These are phyloP conservation scores for Drosophila histrio DNA, from an alignment of 2,888 invertebrate species.

Conservation along the genomic window DNA sequence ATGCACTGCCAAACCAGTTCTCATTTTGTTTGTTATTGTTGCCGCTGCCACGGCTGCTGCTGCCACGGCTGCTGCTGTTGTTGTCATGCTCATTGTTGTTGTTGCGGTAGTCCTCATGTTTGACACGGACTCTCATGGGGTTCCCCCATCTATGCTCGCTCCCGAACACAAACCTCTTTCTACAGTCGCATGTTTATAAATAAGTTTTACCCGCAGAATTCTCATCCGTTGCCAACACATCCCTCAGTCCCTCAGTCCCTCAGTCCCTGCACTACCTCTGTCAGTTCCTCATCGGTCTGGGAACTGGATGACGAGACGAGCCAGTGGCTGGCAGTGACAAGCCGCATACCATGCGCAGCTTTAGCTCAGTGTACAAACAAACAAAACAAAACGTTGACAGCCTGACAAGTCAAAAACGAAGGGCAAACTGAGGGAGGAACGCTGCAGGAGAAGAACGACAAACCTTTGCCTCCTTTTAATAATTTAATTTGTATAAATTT, in stretches of 20 bases:
- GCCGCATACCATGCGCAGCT: constrained; percentile 58
- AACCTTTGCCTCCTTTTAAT: constrained; percentile 49
- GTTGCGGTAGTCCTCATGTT: constrained; percentile 75
- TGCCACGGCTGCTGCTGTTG: constrained; percentile 45
- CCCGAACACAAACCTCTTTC: constrained; percentile 9
- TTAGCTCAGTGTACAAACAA: constrained; percentile 37
- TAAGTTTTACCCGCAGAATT: constrained; percentile 71
- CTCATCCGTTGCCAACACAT: constrained; percentile 27
- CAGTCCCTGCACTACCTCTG: background rate
- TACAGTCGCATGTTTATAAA: constrained; percentile 56
- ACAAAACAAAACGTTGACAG: constrained; percentile 49
- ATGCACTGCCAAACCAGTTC: constrained; percentile 37
- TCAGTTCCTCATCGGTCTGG: background rate
- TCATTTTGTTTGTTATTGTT: constrained; percentile 60
- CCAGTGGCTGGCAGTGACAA: constrained; percentile 71
- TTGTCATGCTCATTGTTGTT: constrained; percentile 54
- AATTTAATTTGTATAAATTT: constrained; percentile 78
- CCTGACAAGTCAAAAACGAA: constrained; percentile 30
- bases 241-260: background rate
- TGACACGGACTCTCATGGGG: constrained; percentile 74
- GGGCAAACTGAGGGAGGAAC: background rate
- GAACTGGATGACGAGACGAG: constrained; percentile 38
- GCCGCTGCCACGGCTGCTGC: constrained; percentile 35
- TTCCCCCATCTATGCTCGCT: constrained; percentile 42
- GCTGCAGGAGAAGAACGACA: background rate